Evolutionary conservation across 2,113 vertebrate genomes (phyloP).

Genomic region (Grantiella picta): DNA sequence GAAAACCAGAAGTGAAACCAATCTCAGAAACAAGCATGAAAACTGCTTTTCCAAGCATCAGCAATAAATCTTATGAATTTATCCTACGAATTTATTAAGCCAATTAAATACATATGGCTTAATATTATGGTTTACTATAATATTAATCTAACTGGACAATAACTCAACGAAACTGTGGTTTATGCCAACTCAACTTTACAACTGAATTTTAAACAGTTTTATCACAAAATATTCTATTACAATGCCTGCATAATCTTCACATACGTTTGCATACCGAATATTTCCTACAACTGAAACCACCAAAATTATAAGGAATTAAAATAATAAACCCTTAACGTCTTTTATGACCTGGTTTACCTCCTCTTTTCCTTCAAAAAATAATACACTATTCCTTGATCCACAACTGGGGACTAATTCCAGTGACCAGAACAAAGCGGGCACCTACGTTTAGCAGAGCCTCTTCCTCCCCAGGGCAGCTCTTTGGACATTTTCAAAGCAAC

Average conservation of each 20-base stretch:
- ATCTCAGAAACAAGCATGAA: not conserved
- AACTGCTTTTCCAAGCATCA: not conserved
- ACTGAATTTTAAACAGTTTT: not conserved
- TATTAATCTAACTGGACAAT: too few species aligned
- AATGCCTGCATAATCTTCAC: not conserved
- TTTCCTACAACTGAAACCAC: not conserved
- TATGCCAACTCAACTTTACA: not conserved
- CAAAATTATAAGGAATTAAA: not conserved
- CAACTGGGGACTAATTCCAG: rapidly evolving
- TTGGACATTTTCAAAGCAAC: not conserved
- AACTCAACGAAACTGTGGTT: too few species aligned
- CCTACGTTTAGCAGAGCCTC: rapidly evolving
- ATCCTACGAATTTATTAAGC: not conserved
- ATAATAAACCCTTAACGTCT: not conserved
- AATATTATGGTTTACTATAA: not conserved
- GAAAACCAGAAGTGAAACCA: not conserved
- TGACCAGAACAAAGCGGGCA: rapidly evolving
- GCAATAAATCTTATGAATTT: not conserved
- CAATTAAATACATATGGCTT: not conserved
- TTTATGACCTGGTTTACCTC: not conserved
- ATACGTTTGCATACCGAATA: not conserved
- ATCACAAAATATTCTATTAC: not conserved
- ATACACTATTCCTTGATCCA: not conserved
- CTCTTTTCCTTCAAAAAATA: not conserved
- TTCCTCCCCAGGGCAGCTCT: not conserved